Evolutionary conservation across 2,888 invertebrate genomes (phyloP).

Genomic region (Trachelus iudaicus): DNA sequence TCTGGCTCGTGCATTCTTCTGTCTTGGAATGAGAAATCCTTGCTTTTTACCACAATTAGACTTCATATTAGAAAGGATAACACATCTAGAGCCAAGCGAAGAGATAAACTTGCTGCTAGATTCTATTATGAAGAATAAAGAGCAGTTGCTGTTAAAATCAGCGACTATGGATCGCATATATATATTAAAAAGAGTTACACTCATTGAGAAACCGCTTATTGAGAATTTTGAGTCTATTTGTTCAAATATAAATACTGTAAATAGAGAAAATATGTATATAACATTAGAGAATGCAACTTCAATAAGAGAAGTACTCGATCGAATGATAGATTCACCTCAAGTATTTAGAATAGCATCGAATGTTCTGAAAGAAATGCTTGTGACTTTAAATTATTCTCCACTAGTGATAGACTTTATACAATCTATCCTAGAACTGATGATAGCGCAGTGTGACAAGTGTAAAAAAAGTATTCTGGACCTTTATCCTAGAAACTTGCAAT

Average conservation of each 20-base stretch:
- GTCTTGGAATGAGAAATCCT: slow-evolving; percentile 29
- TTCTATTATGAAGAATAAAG: slow-evolving; percentile 26
- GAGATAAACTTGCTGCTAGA: slow-evolving; percentile 38
- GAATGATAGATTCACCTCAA: slow-evolving; percentile 33
- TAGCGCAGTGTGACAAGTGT: slow-evolving; percentile 26
- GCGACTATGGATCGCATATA: slow-evolving; percentile 45
- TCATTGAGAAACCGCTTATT: slow-evolving; percentile 49
- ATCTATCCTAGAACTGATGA: slow-evolving; percentile 32
- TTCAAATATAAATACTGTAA: slow-evolving; percentile 14
- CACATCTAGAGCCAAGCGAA: slow-evolving; percentile 31
- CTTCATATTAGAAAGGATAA: slow-evolving; percentile 42
- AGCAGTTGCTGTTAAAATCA: slow-evolving; percentile 31
- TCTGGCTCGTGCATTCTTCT: slow-evolving; percentile 38
- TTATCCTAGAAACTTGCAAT: slow-evolving; percentile 49
- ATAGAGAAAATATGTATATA: slow-evolving; percentile 9
- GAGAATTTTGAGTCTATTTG: slow-evolving; percentile 30
- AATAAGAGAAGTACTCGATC: slow-evolving; percentile 32
- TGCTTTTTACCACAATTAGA: slow-evolving; percentile 29
- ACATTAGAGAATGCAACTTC: slow-evolving; percentile 9
- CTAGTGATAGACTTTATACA: slow-evolving; percentile 40
- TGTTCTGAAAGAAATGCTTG: slow-evolving; percentile 44
- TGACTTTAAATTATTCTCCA: slow-evolving; percentile 37
- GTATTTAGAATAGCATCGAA: slow-evolving; percentile 44
- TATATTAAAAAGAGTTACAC: slow-evolving; percentile 31
- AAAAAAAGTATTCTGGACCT: slow-evolving; percentile 46